phyloP scores from a whole-genome alignment of 2,797 vertebrate genomes.

The Myripristis jacobus region DNA sequence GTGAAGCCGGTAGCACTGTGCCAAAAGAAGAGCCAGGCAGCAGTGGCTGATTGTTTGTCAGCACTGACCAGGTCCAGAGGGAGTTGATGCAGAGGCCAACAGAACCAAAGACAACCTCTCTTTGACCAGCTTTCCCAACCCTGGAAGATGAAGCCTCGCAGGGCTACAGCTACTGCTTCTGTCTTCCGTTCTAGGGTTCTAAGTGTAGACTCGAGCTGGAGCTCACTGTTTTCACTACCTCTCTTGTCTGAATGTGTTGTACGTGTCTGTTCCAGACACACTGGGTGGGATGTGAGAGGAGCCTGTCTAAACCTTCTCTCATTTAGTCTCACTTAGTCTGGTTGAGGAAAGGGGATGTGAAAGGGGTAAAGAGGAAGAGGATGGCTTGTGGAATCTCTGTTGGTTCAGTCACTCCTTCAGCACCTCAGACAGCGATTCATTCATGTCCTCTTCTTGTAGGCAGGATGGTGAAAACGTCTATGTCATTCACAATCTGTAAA shows the following conservation, averaged over 20 bases:
- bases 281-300: background rate
- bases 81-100: too few species aligned
- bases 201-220: background rate
- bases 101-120: background rate
- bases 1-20: background rate
- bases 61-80: too few species aligned
- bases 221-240: background rate
- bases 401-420: background rate
- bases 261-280: background rate
- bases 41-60: background rate
- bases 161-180: too few species aligned
- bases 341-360: background rate
- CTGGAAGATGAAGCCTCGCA: background rate
- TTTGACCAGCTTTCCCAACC: background rate
- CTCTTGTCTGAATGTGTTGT: background rate
- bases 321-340: background rate
- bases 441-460: too few species aligned
- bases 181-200: too few species aligned
- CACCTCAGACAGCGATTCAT: too few species aligned
- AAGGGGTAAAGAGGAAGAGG: background rate
- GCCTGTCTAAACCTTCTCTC: conserved; percentile 10
- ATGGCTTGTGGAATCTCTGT: background rate
- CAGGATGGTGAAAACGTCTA: too few species aligned
- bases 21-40: background rate
- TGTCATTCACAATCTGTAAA: too few species aligned